Conservation (phyloP, 2,113 vertebrate species). For the Onychostruthus taczanowskii region DNA sequence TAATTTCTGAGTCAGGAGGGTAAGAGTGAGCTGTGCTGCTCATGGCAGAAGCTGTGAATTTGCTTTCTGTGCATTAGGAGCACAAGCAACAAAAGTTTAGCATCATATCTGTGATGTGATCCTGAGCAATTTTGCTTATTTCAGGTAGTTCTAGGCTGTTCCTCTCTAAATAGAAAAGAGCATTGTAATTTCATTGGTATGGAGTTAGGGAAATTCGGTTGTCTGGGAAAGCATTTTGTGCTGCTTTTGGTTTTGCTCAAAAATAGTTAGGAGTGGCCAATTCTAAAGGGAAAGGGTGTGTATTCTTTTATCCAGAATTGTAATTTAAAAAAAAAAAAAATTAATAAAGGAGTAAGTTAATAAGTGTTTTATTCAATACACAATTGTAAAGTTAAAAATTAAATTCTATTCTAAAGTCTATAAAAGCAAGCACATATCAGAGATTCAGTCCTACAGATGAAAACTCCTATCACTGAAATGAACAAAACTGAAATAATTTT, state of each 20-base stretch:
- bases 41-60: not conserved
- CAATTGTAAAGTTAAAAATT: not conserved
- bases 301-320: not conserved
- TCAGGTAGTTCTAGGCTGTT: not conserved
- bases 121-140: not conserved
- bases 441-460: not conserved
- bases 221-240: not conserved
- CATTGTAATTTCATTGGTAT: not conserved
- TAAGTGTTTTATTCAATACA: not conserved
- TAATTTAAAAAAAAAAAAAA: not conserved
- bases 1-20: not conserved
- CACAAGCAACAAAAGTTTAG: not conserved
- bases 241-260: slow-evolving; percentile 9
- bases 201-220: not conserved
- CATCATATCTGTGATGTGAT: not conserved
- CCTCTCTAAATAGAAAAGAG: not conserved
- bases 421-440: not conserved
- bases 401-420: not conserved
- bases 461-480: not conserved
- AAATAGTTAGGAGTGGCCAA: not conserved
- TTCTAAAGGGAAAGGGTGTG: not conserved
- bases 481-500: not conserved
- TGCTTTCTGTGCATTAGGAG: not conserved
- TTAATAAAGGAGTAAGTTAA: not conserved
- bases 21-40: not conserved